Base-by-base conservation (phyloP, 2,888 invertebrate genomes). In the Hoplodrina ambigua region DNA sequence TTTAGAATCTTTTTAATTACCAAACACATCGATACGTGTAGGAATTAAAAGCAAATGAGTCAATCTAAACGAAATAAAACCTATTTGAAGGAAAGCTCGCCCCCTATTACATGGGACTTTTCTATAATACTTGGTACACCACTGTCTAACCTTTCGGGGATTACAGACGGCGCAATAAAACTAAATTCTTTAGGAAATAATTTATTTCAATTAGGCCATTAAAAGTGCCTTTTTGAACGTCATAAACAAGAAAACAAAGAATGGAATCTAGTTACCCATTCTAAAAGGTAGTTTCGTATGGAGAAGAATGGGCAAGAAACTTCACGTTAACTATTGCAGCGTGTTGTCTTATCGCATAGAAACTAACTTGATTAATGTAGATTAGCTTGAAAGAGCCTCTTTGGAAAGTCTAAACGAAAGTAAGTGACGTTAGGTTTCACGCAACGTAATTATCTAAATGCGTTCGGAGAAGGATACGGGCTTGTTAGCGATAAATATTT, bases 391-490 rank as follows among this genome's bases (percentile, higher is more conserved):
- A 65, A 53, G 67, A 76, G 17, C 17, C 62, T 74, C 80, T 80
- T 63, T 76, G 56, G 76, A 76, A 80, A 80, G 80, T 63, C 53
- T 41, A 50, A 74, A 68, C 20, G 76, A 76, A 76, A 76, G 80
- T 73, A 49, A 79, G 19, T 44, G 58, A 58, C 33, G 57, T 61
- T 25, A 4, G 41, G 49, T 63, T 74, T 55, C 59, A 67, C 33
- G 44, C 20, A 53, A 19, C 19, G 50, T 67, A 66, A 79, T 79
- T 78, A 67, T 67, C 68, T 50, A 25, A 44, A 57, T 63, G 46
- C 67, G 52, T 67, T 67, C 25, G 30, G 30, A 54, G 4, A 61
- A 72, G 52, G 80, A 79, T 58, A 37, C 50, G 11, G n/a, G 3
- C 17, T 17, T 33, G n/a, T 49, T 58, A 50, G 19, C 13, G 30